phyloP scores from a whole-genome alignment of 2,888 invertebrate genomes.

The Rhagonycha lutea region DNA sequence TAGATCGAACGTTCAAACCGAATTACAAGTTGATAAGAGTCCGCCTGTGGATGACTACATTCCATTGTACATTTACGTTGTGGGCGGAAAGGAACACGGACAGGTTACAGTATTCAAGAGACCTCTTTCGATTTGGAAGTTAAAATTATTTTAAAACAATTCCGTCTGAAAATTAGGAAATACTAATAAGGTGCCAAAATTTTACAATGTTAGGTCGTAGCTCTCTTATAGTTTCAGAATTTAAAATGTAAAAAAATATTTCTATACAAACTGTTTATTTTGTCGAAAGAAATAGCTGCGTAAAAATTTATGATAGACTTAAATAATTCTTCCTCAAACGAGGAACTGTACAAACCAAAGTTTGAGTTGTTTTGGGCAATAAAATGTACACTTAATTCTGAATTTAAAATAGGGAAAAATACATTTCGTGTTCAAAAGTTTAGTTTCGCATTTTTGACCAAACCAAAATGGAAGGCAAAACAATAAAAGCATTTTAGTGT shows the following conservation, averaged over 20 bases:
- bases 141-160: slow-evolving; percentile 58
- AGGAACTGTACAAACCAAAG: not conserved
- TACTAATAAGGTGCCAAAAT: not conserved
- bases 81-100: slow-evolving; percentile 80
- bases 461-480: not conserved
- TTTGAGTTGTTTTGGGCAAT: not conserved
- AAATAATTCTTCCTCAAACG: not conserved
- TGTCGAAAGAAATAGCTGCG: not conserved
- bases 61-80: slow-evolving; percentile 67
- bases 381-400: not conserved
- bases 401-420: not conserved
- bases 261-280: not conserved
- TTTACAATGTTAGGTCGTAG: not conserved
- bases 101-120: slow-evolving; percentile 76
- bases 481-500: not conserved
- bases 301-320: not conserved
- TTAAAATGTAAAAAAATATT: not conserved
- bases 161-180: not conserved
- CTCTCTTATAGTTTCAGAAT: not conserved
- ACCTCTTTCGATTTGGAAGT: slow-evolving; percentile 80
- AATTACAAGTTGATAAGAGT: slow-evolving; percentile 32
- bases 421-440: not conserved
- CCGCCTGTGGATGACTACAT: slow-evolving; percentile 54
- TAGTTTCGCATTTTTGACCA: not conserved
- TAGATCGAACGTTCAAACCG: slow-evolving; percentile 45